Conservation (phyloP, 2,113 vertebrate genomes). For the Pimephales promelas region DNA sequence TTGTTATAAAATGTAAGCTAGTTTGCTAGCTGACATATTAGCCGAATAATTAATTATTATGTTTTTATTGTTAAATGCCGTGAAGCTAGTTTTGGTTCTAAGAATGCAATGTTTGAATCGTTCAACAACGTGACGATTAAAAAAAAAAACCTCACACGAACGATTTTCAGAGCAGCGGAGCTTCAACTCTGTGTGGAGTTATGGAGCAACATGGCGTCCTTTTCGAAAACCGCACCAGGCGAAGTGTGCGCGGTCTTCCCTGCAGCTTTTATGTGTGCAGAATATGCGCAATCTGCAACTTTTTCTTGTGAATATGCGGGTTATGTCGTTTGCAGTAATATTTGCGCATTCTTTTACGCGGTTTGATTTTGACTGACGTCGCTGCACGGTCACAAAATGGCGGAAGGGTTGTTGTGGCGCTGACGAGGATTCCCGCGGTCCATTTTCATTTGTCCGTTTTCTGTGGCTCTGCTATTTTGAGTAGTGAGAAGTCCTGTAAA, state of each 20-base stretch:
- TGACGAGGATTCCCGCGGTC: neutral
- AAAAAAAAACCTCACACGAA: neutral
- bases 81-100: neutral
- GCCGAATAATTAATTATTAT: neutral
- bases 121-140: neutral
- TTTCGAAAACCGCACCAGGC: neutral
- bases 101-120: no score
- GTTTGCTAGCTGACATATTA: neutral
- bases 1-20: neutral
- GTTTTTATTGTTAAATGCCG: neutral
- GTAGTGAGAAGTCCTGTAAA: neutral
- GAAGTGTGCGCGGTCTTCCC: neutral
- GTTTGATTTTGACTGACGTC: neutral
- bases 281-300: neutral
- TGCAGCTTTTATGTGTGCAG: neutral
- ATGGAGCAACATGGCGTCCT: constrained; percentile 32
- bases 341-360: neutral
- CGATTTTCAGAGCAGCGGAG: neutral
- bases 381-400: constrained; percentile 19
- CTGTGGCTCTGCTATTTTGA: neutral
- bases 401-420: neutral
- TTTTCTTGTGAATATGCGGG: neutral
- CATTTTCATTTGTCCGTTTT: neutral
- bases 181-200: neutral
- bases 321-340: neutral